Evolutionary conservation across 2,113 vertebrate species (phyloP), one percentile per base, ranked within the genome.

Genomic region (Numenius arquata): DNA sequence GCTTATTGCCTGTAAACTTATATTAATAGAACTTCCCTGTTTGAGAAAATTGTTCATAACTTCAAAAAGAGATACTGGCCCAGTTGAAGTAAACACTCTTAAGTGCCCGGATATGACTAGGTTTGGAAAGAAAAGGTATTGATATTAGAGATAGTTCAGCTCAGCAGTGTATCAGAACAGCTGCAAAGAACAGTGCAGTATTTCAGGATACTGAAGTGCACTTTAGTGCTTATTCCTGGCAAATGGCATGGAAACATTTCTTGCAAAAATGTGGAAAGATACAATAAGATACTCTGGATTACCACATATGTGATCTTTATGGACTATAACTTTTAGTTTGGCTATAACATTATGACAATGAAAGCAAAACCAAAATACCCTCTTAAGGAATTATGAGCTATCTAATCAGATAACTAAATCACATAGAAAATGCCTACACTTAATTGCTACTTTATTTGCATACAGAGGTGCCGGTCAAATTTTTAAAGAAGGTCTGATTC

Each of bases 11-110:
- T 93, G 61, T 86, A 94, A 90, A 88, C 55, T 72, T 85, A 38
- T 77, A 91, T 93, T 94, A 94, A 94, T 95, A 97, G 90, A 96
- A 89, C 91, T 96, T 97, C 91, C 93, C 92, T 94, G 45, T 88
- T 66, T 83, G n/a, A 94, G 81, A 95, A 95, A 91, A 85, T 79
- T 5, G 2, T 88, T 95, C 81, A 9, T 65, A 89, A 90, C 86
- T 91, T 97, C 25, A 93, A 81, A 91, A 96, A 93, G 47, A 84
- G 58, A 74, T n/a, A 70, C 48, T 84, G 61, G 34, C 71, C 59
- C 41, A 45, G 50, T 5, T 94, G 63, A 89, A 91, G 21, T 85
- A 96, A 97, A 95, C 86, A 93, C 34, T 70, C 38, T 41, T 58
- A 90, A 77, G 66, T 88, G 58, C 75, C 80, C 6, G 29, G 76